A percentile compares a stretch with the other conserved stretches of the same genome.
Evolutionary conservation across 2,113 vertebrate species (phyloP).

Genomic region (Microtus oregoni): DNA sequence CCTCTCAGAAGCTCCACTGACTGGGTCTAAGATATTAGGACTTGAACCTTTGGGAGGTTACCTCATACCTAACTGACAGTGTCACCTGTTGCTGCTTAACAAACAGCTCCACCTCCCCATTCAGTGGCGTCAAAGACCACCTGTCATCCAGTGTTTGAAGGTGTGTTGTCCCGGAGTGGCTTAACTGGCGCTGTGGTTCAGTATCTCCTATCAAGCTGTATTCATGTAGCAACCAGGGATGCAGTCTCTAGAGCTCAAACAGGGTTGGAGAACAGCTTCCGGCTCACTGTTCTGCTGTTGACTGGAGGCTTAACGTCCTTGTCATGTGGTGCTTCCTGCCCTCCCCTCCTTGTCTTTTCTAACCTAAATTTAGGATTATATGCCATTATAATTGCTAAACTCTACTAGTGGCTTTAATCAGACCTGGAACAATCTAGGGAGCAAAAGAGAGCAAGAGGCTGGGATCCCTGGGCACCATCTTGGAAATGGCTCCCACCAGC

Average conservation of each 20-base stretch:
- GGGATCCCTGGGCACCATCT: neutral
- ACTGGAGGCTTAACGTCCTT: neutral
- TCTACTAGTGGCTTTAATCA: neutral
- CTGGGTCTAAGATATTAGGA: neutral
- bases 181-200: neutral
- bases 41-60: neutral
- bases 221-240: neutral
- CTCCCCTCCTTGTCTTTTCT: neutral
- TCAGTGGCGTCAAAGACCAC: neutral
- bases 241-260: neutral
- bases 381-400: neutral
- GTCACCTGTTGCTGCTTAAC: conserved; percentile 3
- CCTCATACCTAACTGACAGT: neutral
- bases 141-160: neutral
- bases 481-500: neutral
- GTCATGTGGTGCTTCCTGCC: neutral
- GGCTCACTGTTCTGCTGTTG: neutral
- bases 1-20: neutral
- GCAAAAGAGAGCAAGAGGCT: neutral
- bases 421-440: neutral
- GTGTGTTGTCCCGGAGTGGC: neutral
- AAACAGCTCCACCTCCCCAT: neutral
- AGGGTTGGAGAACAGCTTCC: neutral
- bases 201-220: neutral
- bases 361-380: neutral